Evolutionary conservation across 2,797 vertebrate species (phyloP).

Genomic region (Chaetophractus vellerosus): DNA sequence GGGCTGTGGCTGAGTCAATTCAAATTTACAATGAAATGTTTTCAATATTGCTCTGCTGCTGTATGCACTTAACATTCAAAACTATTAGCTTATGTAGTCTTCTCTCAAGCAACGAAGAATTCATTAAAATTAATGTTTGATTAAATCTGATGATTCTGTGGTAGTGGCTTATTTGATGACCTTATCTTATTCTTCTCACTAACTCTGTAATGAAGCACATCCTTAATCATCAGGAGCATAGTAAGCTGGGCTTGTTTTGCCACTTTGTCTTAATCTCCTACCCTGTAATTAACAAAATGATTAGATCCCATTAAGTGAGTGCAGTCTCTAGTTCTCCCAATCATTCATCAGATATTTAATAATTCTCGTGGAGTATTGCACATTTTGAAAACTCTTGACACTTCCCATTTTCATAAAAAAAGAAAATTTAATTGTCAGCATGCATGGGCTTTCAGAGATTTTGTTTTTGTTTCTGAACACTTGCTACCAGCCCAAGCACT

Average conservation of each 20-base stretch:
- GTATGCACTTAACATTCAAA: background rate
- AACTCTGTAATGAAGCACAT: background rate
- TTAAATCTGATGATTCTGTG: background rate
- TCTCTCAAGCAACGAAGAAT: background rate
- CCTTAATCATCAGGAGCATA: background rate
- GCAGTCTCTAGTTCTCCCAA: background rate
- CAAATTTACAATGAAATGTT: background rate
- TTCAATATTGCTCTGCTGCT: background rate
- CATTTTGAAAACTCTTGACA: background rate
- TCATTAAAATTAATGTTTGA: constrained; percentile 28
- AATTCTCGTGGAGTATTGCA: background rate
- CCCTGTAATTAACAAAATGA: background rate
- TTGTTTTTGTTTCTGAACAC: background rate
- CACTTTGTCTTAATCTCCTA: background rate
- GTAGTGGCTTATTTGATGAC: background rate
- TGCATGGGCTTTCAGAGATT: background rate
- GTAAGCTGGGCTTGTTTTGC: background rate
- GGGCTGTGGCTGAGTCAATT: background rate
- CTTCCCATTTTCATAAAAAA: constrained; percentile 22
- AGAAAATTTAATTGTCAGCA: background rate
- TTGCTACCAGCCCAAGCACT: background rate
- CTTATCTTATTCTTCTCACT: background rate
- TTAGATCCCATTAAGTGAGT: background rate
- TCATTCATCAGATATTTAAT: background rate
- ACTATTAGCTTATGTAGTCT: background rate